A percentile compares a stretch with the other conserved stretches of the same genome.
Conservation (phyloP, 2,797 vertebrate species). For the Lithobates sylvaticus region DNA sequence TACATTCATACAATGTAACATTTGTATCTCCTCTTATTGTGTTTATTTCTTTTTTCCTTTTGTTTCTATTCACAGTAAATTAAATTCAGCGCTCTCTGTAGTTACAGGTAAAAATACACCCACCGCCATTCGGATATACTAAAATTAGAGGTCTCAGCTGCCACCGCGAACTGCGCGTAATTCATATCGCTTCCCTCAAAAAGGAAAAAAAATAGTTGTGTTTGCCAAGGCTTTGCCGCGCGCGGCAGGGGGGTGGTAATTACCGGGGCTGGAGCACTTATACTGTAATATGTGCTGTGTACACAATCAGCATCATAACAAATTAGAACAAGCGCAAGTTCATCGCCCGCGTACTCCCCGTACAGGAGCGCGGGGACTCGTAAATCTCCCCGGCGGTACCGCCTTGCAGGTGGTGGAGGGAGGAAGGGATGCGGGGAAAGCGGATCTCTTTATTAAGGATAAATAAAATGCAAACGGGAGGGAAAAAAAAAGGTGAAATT, state of each 20-base stretch:
- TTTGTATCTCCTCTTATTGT: background rate
- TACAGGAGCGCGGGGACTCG: background rate
- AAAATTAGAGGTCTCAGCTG: background rate
- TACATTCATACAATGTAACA: background rate
- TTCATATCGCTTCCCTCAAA: background rate
- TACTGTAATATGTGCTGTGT: slow-evolving; percentile 46
- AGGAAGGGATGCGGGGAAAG: no score
- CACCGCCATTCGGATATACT: background rate
- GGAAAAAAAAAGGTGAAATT: background rate
- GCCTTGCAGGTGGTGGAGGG: background rate
- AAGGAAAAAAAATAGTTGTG: slow-evolving; percentile 29
- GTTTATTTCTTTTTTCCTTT: no score
- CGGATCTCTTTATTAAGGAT: background rate
- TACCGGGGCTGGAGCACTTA: slow-evolving; percentile 36
- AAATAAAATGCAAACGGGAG: background rate
- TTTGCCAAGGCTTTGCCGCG: slow-evolving; percentile 17
- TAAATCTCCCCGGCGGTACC: slow-evolving; percentile 2
- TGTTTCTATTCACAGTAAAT: background rate
- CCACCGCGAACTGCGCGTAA: background rate
- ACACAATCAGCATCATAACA: slow-evolving; percentile 57
- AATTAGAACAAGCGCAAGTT: slow-evolving; percentile 44
- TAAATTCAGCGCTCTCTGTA: background rate
- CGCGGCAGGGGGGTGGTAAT: slow-evolving; percentile 35
- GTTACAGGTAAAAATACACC: background rate
- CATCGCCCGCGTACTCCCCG: background rate